phyloP scores from a whole-genome alignment of 2,797 vertebrate species.

The Pygocentrus nattereri region DNA sequence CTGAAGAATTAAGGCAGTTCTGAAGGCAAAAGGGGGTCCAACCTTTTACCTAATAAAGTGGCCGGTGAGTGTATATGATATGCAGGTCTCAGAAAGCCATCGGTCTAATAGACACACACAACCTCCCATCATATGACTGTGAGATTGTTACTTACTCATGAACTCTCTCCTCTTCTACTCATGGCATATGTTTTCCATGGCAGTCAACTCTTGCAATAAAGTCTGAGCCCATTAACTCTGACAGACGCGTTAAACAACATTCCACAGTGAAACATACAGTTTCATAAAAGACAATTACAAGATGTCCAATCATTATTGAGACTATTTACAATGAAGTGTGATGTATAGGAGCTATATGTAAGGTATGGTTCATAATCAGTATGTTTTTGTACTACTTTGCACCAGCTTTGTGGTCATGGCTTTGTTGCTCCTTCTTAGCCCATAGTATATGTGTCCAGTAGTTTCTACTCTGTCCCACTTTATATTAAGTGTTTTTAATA shows the following conservation, averaged over 20 bases:
- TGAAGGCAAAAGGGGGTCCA: too few species aligned
- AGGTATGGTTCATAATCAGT: not conserved
- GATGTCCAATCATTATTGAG: not conserved
- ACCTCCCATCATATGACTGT: not conserved
- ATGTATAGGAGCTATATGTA: not conserved
- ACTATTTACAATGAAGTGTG: not conserved
- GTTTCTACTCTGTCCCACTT: not conserved
- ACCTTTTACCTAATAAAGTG: too few species aligned
- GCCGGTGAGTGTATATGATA: too few species aligned
- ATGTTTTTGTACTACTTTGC: not conserved
- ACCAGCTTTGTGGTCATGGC: not conserved
- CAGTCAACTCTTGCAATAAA: not conserved
- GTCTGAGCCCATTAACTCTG: not conserved
- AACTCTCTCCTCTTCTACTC: not conserved
- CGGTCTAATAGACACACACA: not conserved
- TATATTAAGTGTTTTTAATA: too few species aligned
- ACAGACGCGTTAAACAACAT: not conserved
- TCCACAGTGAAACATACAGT: not conserved
- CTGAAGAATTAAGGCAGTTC: too few species aligned
- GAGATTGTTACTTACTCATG: conserved; percentile 7
- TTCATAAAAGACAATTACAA: not conserved
- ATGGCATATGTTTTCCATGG: conserved; percentile 1
- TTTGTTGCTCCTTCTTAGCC: not conserved
- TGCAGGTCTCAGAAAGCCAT: not conserved
- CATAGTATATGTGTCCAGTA: not conserved